Evolutionary conservation across 2,888 invertebrate species (phyloP).

Genomic region (Apamea monoglypha): DNA sequence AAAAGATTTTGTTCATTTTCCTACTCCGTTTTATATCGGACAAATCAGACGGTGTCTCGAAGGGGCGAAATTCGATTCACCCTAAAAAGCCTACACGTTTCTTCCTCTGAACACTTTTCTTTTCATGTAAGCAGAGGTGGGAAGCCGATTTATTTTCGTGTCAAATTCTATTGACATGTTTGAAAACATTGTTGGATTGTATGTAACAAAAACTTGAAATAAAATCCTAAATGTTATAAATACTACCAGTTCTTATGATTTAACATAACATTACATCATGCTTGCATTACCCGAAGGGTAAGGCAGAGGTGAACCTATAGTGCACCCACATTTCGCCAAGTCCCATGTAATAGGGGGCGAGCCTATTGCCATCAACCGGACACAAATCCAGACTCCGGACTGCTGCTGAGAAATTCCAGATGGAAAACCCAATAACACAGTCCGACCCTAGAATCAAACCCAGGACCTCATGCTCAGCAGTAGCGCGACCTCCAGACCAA

Average conservation of each 20-base stretch:
- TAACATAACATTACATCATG: background rate
- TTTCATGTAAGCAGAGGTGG: slow-evolving; percentile 10
- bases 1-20: background rate
- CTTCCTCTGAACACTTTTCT: slow-evolving; percentile 19
- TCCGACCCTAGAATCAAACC: too few relatives aligned
- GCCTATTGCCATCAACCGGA: too few relatives aligned
- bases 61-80: slow-evolving; percentile 48
- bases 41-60: slow-evolving; percentile 22
- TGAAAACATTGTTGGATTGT: background rate
- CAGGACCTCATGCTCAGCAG: too few relatives aligned
- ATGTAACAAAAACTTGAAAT: background rate
- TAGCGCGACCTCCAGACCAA: too few relatives aligned
- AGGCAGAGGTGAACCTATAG: background rate
- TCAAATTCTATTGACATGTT: slow-evolving; percentile 20
- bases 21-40: slow-evolving; percentile 18
- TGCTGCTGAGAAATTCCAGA: too few relatives aligned
- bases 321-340: too few relatives aligned
- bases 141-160: slow-evolving; percentile 11
- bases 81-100: slow-evolving; percentile 12
- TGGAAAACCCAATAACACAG: too few relatives aligned
- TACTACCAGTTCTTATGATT: background rate
- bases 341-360: too few relatives aligned
- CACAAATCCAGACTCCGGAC: too few relatives aligned
- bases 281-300: background rate
- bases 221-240: background rate